These are phyloP conservation scores for Empis stercorea DNA, from an alignment of 2,888 invertebrate genomes.

Conservation along the genomic window DNA sequence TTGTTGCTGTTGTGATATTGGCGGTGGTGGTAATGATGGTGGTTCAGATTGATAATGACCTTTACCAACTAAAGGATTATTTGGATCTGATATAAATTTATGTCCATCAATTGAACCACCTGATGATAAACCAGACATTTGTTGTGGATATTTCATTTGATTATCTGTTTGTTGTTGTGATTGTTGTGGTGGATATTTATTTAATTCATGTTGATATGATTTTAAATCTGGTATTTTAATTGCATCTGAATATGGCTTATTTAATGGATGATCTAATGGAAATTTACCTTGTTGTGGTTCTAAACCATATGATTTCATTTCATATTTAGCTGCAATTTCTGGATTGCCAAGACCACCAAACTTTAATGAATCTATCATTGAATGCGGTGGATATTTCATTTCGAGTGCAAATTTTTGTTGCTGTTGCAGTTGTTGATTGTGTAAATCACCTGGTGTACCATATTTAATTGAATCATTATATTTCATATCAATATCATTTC, in stretches of 20 bases:
- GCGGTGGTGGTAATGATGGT: constrained; percentile 19
- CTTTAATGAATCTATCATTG: constrained; percentile 27
- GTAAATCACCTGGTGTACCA: constrained; percentile 15
- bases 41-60: constrained; percentile 31
- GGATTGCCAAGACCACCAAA: constrained; percentile 31
- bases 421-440: not conserved
- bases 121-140: constrained; percentile 21
- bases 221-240: constrained; percentile 33
- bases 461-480: constrained; percentile 31
- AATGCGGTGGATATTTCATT: constrained; percentile 38
- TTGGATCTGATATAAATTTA: constrained; percentile 7
- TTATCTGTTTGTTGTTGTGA: constrained; percentile 11
- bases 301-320: constrained; percentile 35
- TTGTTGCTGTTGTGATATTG: constrained; percentile 13
- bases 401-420: constrained; percentile 27
- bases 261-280: constrained; percentile 18
- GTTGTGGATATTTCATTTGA: constrained; percentile 20
- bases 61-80: constrained; percentile 1
- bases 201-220: constrained; percentile 19
- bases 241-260: constrained; percentile 18
- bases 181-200: constrained; percentile 16
- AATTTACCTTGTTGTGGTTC: constrained; percentile 26
- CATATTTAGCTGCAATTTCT: constrained; percentile 23
- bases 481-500: constrained; percentile 30
- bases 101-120: constrained; percentile 17